Evolutionary conservation across 2,797 vertebrate genomes (phyloP), one percentile per base, ranked within the genome.

Genomic region (Cynodonichthys magdalenae): DNA sequence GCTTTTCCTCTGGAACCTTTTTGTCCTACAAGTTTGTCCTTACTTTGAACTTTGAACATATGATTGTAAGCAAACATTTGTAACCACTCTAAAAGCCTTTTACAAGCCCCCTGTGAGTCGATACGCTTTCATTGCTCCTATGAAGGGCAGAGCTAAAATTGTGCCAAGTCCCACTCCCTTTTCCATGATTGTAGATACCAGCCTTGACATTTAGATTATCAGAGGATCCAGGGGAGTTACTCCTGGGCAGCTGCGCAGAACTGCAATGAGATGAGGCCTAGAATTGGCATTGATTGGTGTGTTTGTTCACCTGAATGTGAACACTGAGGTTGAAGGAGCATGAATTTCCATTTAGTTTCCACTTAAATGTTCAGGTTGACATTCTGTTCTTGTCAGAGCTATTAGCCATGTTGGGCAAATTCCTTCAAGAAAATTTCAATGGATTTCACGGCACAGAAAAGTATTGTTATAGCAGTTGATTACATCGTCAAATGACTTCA

Each of bases 181-280:
- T 53, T 55, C 55, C 36, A 41, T 51, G 50, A 54, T 42, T 9
- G 63, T 36, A 59, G 44, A 53, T 48, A 29, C 52, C 20, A 68
- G 44, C 65, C 54, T 58, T 67, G 54, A 66, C 58, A 65, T 80
- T 62, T 80, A 65, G 69, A 73, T 74, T 55, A 61, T 62, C 18
- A 49, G 67, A 59, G 24, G 28, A 62, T 79, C 49, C 56, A 39
- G 15, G 53, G 20, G 60, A 74, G 53, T 36, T 61, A 20, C 48
- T 66, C n/a, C 49, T 28, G 51, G 41, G 53, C 15, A 52, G 42
- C 20, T 56, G 54, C 59, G 19, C 52, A 47, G 56, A 75, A 54
- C n/a, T 44, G 51, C 50, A 72, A 53, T 59, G 15, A 31, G 48
- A 34, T 39, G 47, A 73, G 46, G 45, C 18, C 36, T 56, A 49